Conservation (phyloP, 2,888 invertebrate species). For the Agonopterix arenella region DNA sequence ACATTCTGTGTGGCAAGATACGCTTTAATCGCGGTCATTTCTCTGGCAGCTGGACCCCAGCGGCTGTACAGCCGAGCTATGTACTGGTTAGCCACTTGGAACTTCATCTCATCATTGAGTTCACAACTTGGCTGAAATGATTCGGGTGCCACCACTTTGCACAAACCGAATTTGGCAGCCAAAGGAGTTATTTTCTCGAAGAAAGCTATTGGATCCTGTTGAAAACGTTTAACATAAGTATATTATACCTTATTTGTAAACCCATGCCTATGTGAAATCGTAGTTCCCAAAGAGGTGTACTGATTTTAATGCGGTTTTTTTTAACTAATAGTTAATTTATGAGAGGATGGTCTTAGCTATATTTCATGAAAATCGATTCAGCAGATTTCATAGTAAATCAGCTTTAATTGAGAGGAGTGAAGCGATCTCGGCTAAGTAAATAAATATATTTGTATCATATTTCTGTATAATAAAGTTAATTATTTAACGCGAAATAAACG, state of each 20-base stretch:
- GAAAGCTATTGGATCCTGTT: conserved; percentile 88
- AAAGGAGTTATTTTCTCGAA: conserved; percentile 86
- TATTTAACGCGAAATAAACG: background rate
- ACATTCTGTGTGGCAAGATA: conserved; percentile 88
- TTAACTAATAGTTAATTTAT: no score
- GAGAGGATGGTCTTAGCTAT: no score
- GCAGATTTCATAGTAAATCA: no score
- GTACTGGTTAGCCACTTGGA: conserved; percentile 93
- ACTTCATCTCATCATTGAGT: conserved; percentile 89
- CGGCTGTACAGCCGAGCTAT: conserved; percentile 90
- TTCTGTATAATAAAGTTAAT: no score
- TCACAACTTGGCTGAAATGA: conserved; percentile 86
- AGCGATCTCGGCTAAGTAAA: no score
- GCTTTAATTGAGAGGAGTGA: no score
- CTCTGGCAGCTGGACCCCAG: conserved; percentile 92
- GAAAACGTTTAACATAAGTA: conserved; percentile 4
- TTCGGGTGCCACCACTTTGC: conserved; percentile 89
- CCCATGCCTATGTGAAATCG: no score
- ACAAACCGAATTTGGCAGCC: conserved; percentile 90
- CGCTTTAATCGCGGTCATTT: conserved; percentile 89
- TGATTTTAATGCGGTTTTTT: no score
- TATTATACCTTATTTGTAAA: no score
- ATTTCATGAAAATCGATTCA: no score
- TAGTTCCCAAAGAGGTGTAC: no score
- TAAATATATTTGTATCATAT: no score